A percentile compares a stretch with the other conserved stretches of the same genome.
Conservation (phyloP, 2,888 invertebrate genomes). For the Pandemis corylana region DNA sequence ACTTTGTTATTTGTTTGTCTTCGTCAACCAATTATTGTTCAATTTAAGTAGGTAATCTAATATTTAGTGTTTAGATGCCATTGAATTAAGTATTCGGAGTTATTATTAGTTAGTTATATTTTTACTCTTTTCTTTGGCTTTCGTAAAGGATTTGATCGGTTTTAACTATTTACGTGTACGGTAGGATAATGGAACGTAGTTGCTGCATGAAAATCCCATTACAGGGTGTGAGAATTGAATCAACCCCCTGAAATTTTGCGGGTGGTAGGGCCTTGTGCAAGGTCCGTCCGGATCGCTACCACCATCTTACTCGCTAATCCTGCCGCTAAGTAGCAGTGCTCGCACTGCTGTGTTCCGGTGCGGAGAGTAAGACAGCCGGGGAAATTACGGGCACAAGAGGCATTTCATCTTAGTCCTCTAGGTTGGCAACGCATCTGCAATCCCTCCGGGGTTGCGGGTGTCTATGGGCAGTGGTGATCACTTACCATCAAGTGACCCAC, state of each 20-base stretch:
- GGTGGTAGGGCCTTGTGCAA: too few species aligned
- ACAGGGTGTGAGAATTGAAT: not conserved
- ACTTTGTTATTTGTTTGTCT: conserved; percentile 4
- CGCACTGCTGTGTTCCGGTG: too few species aligned
- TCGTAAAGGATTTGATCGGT: not conserved
- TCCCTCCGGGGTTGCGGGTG: too few species aligned
- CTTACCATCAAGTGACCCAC: too few species aligned
- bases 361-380: too few species aligned
- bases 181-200: not conserved
- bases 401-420: too few species aligned
- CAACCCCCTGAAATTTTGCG: not conserved
- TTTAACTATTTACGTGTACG: not conserved
- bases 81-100: not conserved
- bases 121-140: not conserved
- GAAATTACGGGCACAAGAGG: too few species aligned
- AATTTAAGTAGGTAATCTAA: not conserved
- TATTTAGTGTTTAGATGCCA: not conserved
- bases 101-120: not conserved
- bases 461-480: too few species aligned
- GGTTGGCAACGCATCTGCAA: too few species aligned
- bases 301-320: too few species aligned
- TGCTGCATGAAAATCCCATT: not conserved
- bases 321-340: too few species aligned
- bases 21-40: conserved; percentile 4
- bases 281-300: too few species aligned